Evolutionary conservation across 2,113 vertebrate species (phyloP).

Genomic region (Alexandromys fortis): DNA sequence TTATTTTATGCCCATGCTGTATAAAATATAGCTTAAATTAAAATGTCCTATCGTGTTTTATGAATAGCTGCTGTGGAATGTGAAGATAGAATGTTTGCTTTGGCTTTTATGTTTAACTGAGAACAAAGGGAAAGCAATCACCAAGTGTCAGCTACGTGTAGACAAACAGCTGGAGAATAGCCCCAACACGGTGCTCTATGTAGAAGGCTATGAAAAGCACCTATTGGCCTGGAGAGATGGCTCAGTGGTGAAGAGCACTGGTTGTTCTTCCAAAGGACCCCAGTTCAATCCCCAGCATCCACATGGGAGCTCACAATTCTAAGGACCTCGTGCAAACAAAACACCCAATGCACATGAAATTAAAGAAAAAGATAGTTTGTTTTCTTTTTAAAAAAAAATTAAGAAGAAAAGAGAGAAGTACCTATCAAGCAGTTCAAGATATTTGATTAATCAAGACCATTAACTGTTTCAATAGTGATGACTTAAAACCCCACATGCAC

Average conservation of each 20-base stretch:
- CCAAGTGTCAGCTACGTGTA: background rate
- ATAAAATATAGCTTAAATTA: constrained; percentile 4
- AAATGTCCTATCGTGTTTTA: background rate
- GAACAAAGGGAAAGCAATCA: constrained; percentile 9
- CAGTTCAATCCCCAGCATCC: too few species aligned
- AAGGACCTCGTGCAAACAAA: too few species aligned
- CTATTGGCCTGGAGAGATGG: too few species aligned
- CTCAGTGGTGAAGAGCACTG: too few species aligned
- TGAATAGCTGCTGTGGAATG: background rate
- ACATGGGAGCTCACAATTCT: too few species aligned
- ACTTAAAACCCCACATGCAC: background rate
- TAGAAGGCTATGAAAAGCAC: background rate
- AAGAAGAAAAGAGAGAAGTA: background rate
- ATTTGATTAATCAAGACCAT: background rate
- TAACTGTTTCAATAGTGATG: background rate
- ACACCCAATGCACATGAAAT: too few species aligned
- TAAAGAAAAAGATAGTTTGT: too few species aligned
- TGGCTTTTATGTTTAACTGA: constrained; percentile 46
- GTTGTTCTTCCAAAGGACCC: too few species aligned
- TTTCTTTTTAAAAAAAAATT: too few species aligned
- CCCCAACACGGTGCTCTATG: background rate
- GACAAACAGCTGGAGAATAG: background rate
- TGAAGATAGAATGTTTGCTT: background rate
- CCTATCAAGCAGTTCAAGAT: background rate
- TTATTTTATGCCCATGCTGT: background rate